These are phyloP conservation scores for Agrochola circellaris DNA, from an alignment of 2,888 invertebrate genomes.

Conservation along the genomic window DNA sequence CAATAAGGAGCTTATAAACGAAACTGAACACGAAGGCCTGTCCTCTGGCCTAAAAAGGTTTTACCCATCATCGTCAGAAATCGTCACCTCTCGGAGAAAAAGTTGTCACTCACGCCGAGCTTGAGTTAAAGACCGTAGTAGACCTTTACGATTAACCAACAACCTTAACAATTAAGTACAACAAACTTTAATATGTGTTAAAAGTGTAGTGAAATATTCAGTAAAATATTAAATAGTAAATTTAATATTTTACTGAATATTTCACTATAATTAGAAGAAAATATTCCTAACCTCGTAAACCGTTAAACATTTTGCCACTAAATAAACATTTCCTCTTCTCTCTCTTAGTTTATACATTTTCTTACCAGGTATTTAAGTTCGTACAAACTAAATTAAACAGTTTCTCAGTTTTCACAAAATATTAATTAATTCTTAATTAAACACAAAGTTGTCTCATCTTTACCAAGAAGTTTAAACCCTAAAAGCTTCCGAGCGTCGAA, in stretches of 20 bases:
- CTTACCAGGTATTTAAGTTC: slow-evolving; percentile 5
- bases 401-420: slow-evolving; percentile 22
- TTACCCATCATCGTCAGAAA: background rate
- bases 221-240: too few species aligned
- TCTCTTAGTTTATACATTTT: background rate
- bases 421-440: slow-evolving; percentile 32
- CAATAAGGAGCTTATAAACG: background rate
- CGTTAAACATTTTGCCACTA: background rate
- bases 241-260: background rate
- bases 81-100: background rate
- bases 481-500: slow-evolving; percentile 17
- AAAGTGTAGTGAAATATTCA: too few species aligned
- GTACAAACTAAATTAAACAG: slow-evolving; percentile 6
- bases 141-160: background rate
- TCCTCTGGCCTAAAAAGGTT: background rate
- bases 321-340: background rate
- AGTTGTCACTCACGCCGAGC: background rate
- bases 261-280: background rate
- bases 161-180: background rate
- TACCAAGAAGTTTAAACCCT: slow-evolving; percentile 20
- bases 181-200: background rate
- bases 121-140: background rate
- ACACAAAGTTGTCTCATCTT: slow-evolving; percentile 20
- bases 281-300: background rate
- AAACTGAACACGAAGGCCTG: background rate